Evolutionary conservation across 2,797 vertebrate species (phyloP).

Genomic region (Buphagus erythrorhynchus): DNA sequence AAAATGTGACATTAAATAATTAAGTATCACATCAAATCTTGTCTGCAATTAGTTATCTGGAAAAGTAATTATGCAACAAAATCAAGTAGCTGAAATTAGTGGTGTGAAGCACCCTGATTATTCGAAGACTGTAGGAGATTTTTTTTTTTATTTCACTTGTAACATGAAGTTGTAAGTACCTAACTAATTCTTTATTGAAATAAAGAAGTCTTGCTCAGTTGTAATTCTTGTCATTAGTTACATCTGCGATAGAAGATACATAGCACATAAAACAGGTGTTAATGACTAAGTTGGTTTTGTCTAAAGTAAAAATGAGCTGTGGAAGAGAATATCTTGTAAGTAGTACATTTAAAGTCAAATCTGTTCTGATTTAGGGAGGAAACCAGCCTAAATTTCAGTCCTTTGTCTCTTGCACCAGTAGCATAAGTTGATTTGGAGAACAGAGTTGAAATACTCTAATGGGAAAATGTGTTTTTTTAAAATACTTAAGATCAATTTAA

Average conservation of each 20-base stretch:
- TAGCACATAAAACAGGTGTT: neutral
- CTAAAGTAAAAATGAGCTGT: neutral
- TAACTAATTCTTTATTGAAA: neutral
- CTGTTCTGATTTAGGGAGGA: neutral
- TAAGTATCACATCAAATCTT: constrained; percentile 72
- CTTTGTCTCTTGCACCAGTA: neutral
- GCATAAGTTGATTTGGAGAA: neutral
- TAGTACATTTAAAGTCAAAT: neutral
- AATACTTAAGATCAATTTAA: neutral
- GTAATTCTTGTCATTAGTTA: constrained; percentile 20
- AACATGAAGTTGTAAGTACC: constrained; percentile 26
- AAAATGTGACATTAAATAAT: constrained; percentile 76
- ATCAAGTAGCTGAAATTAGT: constrained; percentile 72
- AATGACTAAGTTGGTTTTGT: constrained; percentile 7
- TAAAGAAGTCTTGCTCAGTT: neutral
- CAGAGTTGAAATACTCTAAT: neutral
- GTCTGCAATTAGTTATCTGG: constrained; percentile 71
- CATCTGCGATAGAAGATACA: neutral
- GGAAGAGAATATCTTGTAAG: neutral
- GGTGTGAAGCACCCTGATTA: constrained; percentile 62
- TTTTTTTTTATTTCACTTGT: constrained; percentile 1
- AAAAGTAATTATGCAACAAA: constrained; percentile 75
- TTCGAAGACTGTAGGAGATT: constrained; percentile 2
- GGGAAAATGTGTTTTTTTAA: neutral
- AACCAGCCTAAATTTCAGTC: neutral